phyloP scores from a whole-genome alignment of 2,113 vertebrate genomes.

The Plotosus lineatus region DNA sequence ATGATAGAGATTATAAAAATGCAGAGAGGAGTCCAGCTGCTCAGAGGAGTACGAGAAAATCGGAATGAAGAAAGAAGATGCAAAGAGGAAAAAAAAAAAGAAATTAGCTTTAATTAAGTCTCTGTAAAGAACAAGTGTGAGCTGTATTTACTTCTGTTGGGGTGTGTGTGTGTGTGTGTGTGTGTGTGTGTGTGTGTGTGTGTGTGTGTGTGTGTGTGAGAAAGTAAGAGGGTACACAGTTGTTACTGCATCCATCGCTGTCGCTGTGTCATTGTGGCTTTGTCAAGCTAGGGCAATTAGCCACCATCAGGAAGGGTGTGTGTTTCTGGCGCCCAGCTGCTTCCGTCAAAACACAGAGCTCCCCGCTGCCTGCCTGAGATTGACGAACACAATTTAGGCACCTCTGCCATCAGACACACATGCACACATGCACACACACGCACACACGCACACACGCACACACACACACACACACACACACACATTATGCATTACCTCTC shows the following conservation, averaged over 20 bases:
- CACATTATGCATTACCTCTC: no score
- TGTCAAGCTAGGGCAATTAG: constrained; percentile 57
- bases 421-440: constrained; percentile 33
- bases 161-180: no score
- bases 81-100: not conserved
- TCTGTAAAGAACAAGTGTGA: constrained; percentile 22
- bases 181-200: not conserved
- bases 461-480: constrained; percentile 46
- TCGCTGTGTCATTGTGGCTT: constrained; percentile 56
- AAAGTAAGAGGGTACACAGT: not conserved
- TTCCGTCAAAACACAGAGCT: constrained; percentile 66
- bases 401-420: not conserved
- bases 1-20: not conserved
- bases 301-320: constrained; percentile 51
- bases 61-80: constrained; percentile 29
- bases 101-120: constrained; percentile 25
- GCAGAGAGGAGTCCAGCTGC: not conserved
- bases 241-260: constrained; percentile 18
- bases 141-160: not conserved
- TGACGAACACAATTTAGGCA: constrained; percentile 67
- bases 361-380: constrained; percentile 59
- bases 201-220: not conserved
- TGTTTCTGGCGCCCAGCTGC: constrained; percentile 69
- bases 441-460: constrained; percentile 34
- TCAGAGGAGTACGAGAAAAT: not conserved